Conservation (phyloP, 2,888 invertebrate species). For the Yponomeuta sedellus region DNA sequence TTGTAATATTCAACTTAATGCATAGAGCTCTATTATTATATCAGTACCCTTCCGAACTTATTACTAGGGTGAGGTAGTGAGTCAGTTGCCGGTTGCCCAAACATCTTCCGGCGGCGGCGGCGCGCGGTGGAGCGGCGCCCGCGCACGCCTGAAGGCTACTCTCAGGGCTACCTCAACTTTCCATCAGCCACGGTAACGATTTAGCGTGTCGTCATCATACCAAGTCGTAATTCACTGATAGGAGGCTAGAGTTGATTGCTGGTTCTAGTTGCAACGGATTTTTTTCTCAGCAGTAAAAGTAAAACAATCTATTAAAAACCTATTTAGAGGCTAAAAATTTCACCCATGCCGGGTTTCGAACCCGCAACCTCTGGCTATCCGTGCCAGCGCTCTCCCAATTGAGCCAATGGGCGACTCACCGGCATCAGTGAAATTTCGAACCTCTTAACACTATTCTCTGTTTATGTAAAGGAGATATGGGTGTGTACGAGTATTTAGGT, state of each 20-base stretch:
- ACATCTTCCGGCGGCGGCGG: not conserved
- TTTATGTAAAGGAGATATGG: no score
- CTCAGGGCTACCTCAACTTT: slow-evolving; percentile 4
- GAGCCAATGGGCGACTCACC: no score
- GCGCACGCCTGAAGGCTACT: not conserved
- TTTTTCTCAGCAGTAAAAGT: no score
- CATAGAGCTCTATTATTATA: not conserved
- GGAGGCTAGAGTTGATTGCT: not conserved
- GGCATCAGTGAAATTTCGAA: no score
- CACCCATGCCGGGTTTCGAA: no score
- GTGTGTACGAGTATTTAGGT: no score
- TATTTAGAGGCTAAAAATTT: no score
- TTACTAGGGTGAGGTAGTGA: not conserved
- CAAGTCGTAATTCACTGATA: not conserved
- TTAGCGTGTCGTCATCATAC: not conserved
- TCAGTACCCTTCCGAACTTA: not conserved
- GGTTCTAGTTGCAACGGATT: not conserved
- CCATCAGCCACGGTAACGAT: slow-evolving; percentile 3
- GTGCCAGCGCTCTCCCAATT: no score
- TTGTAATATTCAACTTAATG: no score
- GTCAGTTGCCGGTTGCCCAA: slow-evolving; percentile 1
- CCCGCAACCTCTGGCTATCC: no score
- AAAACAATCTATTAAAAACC: no score
- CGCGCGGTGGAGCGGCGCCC: slow-evolving; percentile 1
- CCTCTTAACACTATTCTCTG: no score